Evolutionary conservation across 2,797 vertebrate genomes (phyloP), one percentile per base, ranked within the genome.

Genomic region (Esox masquinongy): DNA sequence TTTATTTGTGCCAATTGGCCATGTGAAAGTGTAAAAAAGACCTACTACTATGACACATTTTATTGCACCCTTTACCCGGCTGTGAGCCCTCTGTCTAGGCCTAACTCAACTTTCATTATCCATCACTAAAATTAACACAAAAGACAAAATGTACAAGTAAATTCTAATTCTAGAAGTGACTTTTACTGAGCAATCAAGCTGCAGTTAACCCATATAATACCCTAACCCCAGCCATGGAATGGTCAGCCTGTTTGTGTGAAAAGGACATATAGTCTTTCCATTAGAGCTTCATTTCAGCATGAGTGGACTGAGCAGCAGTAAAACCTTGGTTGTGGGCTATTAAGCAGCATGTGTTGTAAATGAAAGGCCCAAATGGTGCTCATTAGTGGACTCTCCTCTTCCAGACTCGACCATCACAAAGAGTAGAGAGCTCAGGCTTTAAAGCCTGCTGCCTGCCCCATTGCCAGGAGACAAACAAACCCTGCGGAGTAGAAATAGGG

Each of bases 261-360:
- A 61, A 78, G 77, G 74, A 81, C 80, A 79, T 77, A 68, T 83
- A 77, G 77, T 47, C 70, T 85, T 86, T 88, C 83, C 78, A 86
- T 83, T 78, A 84, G 83, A 77, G 74, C 79, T 71, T 73, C 64
- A 75, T 78, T 80, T 72, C 80, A 83, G 79, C 76, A 70, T 78
- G 74, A 82, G 80, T 49, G 39, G 75, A 76, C 80, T 29, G 72
- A 77, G 83, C 74, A 68, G 88, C 83, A 85, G 81, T 88, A 85
- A 91, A 89, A 85, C 77, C 74, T 80, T 85, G 87, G 88, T 91
- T 75, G 80, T 83, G 84, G 80, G 82, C 82, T 84, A 78, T 90
- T 90, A 88, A 89, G 76, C 88, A 87, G 87, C 86, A 90, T 88
- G 88, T 85, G 87, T 87, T 91, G 85, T 88, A 81, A 88, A 91